Conservation (phyloP, 2,797 vertebrate genomes). For the Microchirus variegatus region DNA sequence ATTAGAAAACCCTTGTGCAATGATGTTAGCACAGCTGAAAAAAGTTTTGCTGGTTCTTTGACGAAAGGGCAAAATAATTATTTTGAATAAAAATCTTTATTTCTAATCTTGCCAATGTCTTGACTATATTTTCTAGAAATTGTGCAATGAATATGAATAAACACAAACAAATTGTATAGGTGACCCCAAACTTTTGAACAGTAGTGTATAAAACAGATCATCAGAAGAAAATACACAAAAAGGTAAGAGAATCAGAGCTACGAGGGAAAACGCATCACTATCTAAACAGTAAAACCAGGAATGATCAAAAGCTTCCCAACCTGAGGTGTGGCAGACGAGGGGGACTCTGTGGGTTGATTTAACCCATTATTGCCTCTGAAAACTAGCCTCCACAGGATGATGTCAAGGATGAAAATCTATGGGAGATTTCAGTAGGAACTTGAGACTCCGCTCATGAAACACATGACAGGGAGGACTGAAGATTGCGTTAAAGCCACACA, state of each 20-base stretch:
- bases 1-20: too few species aligned
- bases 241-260: not conserved
- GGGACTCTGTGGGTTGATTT: constrained; percentile 77
- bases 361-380: constrained; percentile 90
- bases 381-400: constrained; percentile 95
- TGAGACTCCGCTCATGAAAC: constrained; percentile 76
- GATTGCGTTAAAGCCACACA: constrained; percentile 50
- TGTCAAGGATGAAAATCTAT: constrained; percentile 97
- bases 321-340: constrained; percentile 87
- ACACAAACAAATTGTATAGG: too few species aligned
- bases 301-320: constrained; percentile 80
- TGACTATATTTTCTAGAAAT: too few species aligned
- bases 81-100: too few species aligned
- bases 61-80: too few species aligned
- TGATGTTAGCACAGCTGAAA: too few species aligned
- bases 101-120: too few species aligned
- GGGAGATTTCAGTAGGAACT: constrained; percentile 79
- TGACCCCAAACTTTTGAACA: too few species aligned
- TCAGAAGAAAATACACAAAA: not conserved
- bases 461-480: constrained; percentile 12
- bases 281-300: constrained; percentile 14
- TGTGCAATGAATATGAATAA: too few species aligned
- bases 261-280: not conserved
- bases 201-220: too few species aligned
- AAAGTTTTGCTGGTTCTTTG: too few species aligned